phyloP scores from a whole-genome alignment of 1,140 invertebrate species.

The Monochamus saltuarius region DNA sequence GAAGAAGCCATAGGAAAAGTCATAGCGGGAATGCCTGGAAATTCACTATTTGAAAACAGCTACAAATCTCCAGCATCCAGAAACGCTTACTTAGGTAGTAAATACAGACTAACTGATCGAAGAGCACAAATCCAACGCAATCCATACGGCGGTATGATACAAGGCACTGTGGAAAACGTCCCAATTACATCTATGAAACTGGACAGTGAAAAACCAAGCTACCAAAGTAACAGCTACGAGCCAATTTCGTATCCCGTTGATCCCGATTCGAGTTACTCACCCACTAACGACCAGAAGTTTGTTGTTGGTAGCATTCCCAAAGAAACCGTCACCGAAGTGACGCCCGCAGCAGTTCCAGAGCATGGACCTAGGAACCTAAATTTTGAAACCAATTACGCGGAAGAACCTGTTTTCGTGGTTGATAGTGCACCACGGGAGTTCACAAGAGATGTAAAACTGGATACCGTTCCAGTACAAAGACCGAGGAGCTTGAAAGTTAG shows the following conservation, averaged over 20 bases:
- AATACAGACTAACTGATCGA: conserved; percentile 28
- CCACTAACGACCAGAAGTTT: conserved; percentile 44
- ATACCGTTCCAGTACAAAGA: conserved; percentile 59
- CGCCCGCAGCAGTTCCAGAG: conserved; percentile 60
- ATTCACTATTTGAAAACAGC: conserved; percentile 27
- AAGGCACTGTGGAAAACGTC: conserved; percentile 36
- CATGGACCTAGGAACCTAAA: conserved; percentile 59
- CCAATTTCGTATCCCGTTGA: conserved; percentile 15
- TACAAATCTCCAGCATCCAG: conserved; percentile 31
- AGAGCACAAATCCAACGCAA: conserved; percentile 27
- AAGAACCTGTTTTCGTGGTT: conserved; percentile 53
- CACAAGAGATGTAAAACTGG: conserved; percentile 53
- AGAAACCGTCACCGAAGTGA: conserved; percentile 55
- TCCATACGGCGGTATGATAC: conserved; percentile 14
- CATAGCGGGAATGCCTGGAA: conserved; percentile 67
- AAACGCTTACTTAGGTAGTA: conserved; percentile 30
- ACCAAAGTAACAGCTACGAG: conserved; percentile 16
- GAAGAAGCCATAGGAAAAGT: conserved; percentile 74
- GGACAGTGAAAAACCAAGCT: conserved; percentile 7
- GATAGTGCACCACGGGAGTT: conserved; percentile 55
- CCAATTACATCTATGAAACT: background rate
- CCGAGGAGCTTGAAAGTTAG: conserved; percentile 54
- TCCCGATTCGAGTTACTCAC: conserved; percentile 14
- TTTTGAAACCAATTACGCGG: conserved; percentile 35
- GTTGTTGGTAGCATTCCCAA: conserved; percentile 60